Base-by-base conservation (phyloP, 2,797 vertebrate genomes). In the Macropodus opercularis region DNA sequence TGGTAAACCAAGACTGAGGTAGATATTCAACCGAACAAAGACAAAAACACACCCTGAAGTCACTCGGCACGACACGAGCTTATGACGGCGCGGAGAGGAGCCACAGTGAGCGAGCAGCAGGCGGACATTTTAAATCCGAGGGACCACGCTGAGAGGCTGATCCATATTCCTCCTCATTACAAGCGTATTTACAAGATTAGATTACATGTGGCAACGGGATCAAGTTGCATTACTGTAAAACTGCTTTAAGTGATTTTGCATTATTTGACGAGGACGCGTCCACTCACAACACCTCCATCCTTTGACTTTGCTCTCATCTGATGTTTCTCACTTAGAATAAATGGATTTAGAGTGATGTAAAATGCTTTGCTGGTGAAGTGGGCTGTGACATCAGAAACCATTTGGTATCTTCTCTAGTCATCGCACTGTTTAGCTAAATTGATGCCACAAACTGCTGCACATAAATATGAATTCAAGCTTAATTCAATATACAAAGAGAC, bases 1-100 rank as follows among this genome's bases (percentile, higher is more conserved):
- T 84, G 61, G 72, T 81, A 83, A 85, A 84, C 75, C 75, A 86
- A 87, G 84, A 86, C 73, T 89, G 90, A 92, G 90, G 90, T 92
- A 91, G 90, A 87, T 89, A 69, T 77, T 78, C 31, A 75, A 68
- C 38, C n/a, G 67, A 79, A 84, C 38, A 63, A 73, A 65, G 58
- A 62, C 60, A 54, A 23, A 77, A 80, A 71, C 55, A 76, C 59
- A 73, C 58, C 62, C 55, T 61, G 59, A 69, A 75, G 69, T 66
- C 68, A 61, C 72, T 61, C 60, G 29, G 66, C 78, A 71, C 6
- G 15, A 72, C 38, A 47, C 27, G 49, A 79, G 70, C 40, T 74
- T 61, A 49, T 47, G 31, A 57, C 53, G 64, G 57, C 72, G 67
- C 39, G 63, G 50, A 68, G 71, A 64, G 52, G 58, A 54, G 66